Conservation (phyloP, 2,888 invertebrate species). For the Malthinus flaveolus region DNA sequence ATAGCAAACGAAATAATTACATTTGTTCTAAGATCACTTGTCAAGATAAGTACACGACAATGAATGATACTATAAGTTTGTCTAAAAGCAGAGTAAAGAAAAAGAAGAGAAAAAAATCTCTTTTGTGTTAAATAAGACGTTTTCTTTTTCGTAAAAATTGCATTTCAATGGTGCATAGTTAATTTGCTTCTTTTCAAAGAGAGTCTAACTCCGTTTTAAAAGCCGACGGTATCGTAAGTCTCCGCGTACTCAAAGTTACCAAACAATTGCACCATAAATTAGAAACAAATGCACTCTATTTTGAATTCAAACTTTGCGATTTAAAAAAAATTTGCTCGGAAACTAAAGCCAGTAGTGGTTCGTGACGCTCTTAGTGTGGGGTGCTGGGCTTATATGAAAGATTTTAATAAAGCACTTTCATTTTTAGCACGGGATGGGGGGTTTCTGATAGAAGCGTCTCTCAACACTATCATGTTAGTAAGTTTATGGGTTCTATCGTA, state of each 20-base stretch:
- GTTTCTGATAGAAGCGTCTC: no score
- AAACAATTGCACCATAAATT: slow-evolving; percentile 28
- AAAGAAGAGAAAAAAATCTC: not conserved
- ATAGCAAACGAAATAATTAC: slow-evolving; percentile 7
- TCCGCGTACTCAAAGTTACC: slow-evolving; percentile 10
- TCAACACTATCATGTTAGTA: no score
- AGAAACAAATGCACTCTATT: not conserved
- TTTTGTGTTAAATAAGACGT: slow-evolving; percentile 30
- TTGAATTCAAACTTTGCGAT: not conserved
- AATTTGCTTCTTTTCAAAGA: slow-evolving; percentile 8
- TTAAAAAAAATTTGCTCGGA: not conserved
- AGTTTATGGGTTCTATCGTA: no score
- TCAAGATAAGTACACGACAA: slow-evolving; percentile 22
- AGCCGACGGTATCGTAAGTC: slow-evolving; percentile 26
- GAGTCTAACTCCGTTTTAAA: no score
- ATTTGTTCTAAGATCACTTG: slow-evolving; percentile 7
- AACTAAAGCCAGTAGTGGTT: no score
- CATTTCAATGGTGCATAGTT: slow-evolving; percentile 28
- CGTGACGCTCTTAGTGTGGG: no score
- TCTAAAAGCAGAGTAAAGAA: slow-evolving; percentile 6
- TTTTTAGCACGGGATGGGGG: no score
- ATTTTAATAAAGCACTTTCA: no score
- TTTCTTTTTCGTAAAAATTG: slow-evolving; percentile 17
- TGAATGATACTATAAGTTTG: slow-evolving; percentile 20
- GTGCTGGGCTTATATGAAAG: no score